A percentile compares a stretch with the other conserved stretches of the same genome.
phyloP scores from a whole-genome alignment of 1,140 invertebrate species.

The Pogonomyrmex californicus region DNA sequence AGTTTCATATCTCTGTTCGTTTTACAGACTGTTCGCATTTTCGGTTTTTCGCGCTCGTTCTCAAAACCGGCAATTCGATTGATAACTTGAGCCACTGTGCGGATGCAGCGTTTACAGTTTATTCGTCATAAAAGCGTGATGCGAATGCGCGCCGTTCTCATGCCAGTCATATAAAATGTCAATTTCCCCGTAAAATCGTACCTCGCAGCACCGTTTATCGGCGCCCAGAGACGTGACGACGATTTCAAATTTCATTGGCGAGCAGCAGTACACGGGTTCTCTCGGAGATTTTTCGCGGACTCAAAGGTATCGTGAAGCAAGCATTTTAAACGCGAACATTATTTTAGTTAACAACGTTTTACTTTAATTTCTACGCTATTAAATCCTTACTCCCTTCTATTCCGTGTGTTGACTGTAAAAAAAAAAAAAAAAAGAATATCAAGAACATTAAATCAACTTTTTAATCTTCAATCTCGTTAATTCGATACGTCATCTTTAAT shows the following conservation, averaged over 20 bases:
- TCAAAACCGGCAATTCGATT: constrained; percentile 55
- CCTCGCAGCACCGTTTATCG: constrained; percentile 39
- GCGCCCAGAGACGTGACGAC: constrained; percentile 32
- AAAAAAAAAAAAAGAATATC: neutral
- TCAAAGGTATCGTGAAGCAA: neutral
- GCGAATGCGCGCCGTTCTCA: constrained; percentile 27
- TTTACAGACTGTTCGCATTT: constrained; percentile 41
- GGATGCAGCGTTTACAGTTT: constrained; percentile 57
- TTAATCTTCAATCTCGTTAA: neutral
- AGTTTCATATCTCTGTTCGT: constrained; percentile 26
- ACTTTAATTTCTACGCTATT: neutral
- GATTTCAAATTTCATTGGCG: constrained; percentile 54
- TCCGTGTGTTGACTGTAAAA: neutral
- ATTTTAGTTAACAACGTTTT: neutral
- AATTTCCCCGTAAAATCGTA: constrained; percentile 59
- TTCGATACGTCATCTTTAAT: neutral
- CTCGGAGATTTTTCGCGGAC: neutral
- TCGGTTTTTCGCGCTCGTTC: constrained; percentile 45
- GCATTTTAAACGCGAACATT: neutral
- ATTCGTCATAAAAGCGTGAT: constrained; percentile 57
- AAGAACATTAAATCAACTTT: neutral
- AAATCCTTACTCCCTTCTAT: neutral
- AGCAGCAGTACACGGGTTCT: neutral
- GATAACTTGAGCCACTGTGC: constrained; percentile 57
- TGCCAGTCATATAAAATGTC: constrained; percentile 55